Evolutionary conservation across 1,140 invertebrate genomes (phyloP).

Genomic region (Dufourea novaeangliae): DNA sequence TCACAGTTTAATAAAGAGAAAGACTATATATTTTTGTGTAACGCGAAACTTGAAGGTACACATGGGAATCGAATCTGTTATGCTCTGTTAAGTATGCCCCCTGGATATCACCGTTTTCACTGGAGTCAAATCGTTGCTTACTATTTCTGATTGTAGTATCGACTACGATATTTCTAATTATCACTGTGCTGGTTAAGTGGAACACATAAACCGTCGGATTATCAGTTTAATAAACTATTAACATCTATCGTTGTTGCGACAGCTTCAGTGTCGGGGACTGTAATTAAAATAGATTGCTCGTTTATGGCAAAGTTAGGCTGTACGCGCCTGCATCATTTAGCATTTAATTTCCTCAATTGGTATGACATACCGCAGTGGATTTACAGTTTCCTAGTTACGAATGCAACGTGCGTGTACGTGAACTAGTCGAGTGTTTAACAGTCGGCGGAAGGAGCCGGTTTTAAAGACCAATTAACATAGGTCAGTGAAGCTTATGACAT

Average conservation of each 20-base stretch:
- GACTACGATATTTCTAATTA: too few species aligned
- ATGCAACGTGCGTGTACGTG: constrained; percentile 16
- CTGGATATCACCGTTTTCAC: too few species aligned
- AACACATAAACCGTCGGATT: too few species aligned
- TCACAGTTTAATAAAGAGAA: too few species aligned
- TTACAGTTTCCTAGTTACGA: constrained; percentile 34
- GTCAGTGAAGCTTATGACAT: constrained; percentile 44
- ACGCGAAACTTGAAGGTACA: too few species aligned
- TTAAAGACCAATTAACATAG: constrained; percentile 38
- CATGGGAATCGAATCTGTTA: too few species aligned
- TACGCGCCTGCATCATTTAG: neutral
- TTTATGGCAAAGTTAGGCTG: neutral
- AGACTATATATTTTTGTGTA: too few species aligned
- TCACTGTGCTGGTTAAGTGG: too few species aligned
- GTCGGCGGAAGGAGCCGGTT: constrained; percentile 7
- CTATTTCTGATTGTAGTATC: too few species aligned
- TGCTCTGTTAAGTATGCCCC: too few species aligned
- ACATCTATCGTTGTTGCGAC: neutral
- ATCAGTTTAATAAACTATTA: neutral
- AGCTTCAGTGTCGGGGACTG: neutral
- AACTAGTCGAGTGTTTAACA: constrained; percentile 30
- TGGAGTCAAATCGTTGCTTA: too few species aligned
- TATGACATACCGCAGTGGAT: constrained; percentile 3
- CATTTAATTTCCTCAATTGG: constrained; percentile 24
- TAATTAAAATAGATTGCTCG: constrained; percentile 9